phyloP scores from a whole-genome alignment of 2,113 vertebrate species.

The Solea senegalensis region DNA sequence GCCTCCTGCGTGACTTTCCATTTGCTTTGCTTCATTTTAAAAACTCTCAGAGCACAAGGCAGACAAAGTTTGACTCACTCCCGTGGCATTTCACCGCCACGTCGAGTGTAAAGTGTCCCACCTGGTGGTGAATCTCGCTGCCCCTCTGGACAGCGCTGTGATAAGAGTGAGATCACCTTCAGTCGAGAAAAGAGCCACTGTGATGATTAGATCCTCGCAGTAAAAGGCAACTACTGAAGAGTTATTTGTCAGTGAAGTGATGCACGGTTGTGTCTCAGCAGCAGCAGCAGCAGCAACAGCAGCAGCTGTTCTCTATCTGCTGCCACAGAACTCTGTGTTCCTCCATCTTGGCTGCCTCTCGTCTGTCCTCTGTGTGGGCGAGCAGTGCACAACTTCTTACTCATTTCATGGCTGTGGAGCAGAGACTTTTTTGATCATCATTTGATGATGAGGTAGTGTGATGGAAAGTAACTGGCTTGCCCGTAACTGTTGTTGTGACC shows the following conservation, averaged over 20 bases:
- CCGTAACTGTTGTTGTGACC: constrained; percentile 57
- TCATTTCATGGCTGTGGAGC: constrained; percentile 23
- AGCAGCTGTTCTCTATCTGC: constrained; percentile 54
- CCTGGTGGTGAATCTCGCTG: constrained; percentile 47
- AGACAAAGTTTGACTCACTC: constrained; percentile 44
- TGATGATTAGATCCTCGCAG: constrained; percentile 10
- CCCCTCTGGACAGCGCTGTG: constrained; percentile 8
- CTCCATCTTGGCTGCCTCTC: constrained; percentile 50
- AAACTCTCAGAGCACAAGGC: constrained; percentile 1
- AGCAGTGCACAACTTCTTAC: constrained; percentile 30
- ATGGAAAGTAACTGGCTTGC: constrained; percentile 55
- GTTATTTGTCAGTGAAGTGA: constrained; percentile 5
- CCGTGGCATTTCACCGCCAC: constrained; percentile 11
- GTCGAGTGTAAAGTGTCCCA: constrained; percentile 55
- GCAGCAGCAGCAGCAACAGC: neutral
- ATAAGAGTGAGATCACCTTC: constrained; percentile 30
- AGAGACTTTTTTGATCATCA: constrained; percentile 44
- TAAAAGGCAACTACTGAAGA: constrained; percentile 12
- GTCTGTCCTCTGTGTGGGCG: constrained; percentile 28
- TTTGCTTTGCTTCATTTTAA: constrained; percentile 22
- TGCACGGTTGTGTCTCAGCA: neutral
- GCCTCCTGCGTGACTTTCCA: constrained; percentile 10
- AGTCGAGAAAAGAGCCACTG: constrained; percentile 20
- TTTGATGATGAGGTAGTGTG: constrained; percentile 52
- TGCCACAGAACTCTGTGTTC: constrained; percentile 46